Evolutionary conservation across 1,140 invertebrate genomes (phyloP).

Genomic region (Lasaia peninsularis): DNA sequence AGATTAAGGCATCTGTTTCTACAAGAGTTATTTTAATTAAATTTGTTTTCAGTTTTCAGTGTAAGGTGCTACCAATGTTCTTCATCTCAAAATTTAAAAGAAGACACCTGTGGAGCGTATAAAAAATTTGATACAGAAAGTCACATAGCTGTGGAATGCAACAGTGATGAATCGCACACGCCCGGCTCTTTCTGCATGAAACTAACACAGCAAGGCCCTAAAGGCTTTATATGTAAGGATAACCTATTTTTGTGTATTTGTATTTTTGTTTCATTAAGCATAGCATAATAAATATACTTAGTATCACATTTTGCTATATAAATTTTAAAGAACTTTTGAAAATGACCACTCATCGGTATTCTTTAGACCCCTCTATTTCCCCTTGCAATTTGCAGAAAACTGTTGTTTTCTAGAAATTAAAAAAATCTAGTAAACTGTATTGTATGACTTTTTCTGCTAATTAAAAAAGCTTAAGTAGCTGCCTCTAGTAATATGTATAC

Average conservation of each 20-base stretch:
- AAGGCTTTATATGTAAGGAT: constrained; percentile 93
- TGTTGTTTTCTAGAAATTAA: no score
- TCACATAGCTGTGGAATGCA: constrained; percentile 92
- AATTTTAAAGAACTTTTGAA: no score
- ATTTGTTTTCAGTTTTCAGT: constrained; percentile 75
- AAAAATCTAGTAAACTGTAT: no score
- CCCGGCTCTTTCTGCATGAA: constrained; percentile 97
- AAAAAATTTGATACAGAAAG: constrained; percentile 86
- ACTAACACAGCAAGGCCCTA: constrained; percentile 90
- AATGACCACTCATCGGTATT: no score
- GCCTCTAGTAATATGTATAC: no score
- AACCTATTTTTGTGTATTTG: constrained; percentile 10
- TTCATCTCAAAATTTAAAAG: constrained; percentile 80
- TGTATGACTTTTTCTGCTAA: no score
- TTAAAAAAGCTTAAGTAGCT: no score
- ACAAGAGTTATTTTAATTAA: constrained; percentile 12
- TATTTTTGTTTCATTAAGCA: no score
- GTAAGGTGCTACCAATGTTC: constrained; percentile 94
- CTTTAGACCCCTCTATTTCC: no score
- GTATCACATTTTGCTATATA: no score
- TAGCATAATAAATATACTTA: no score
- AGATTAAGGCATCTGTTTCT: neutral
- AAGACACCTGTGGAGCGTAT: constrained; percentile 93
- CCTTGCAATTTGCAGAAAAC: no score
- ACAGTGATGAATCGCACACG: constrained; percentile 91